Conservation (phyloP, 2,797 vertebrate genomes). For the Catharus ustulatus region DNA sequence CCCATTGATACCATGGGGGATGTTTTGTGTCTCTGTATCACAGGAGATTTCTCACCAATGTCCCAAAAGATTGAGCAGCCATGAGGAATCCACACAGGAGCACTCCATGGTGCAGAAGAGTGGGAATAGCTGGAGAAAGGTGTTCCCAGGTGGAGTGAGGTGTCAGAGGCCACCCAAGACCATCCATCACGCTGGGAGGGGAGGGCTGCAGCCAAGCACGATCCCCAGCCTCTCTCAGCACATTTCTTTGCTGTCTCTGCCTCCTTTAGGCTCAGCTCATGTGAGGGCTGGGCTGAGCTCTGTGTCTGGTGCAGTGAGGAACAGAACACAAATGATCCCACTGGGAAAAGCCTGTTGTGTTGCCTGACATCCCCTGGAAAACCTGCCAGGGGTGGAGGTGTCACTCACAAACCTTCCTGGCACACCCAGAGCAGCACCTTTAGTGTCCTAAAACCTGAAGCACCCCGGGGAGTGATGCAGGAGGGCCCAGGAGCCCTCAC, state of each 20-base stretch:
- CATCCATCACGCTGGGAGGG: neutral
- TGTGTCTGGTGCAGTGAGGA: neutral
- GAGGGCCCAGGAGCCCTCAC: neutral
- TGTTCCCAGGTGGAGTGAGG: neutral
- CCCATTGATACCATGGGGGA: fast-evolving
- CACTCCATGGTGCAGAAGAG: neutral
- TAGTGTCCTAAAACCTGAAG: neutral
- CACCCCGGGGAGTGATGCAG: neutral
- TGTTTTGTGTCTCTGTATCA: neutral
- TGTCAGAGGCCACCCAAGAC: neutral
- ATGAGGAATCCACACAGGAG: neutral
- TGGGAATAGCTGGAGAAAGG: neutral
- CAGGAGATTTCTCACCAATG: neutral
- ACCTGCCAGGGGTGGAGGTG: neutral
- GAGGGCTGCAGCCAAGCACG: neutral
- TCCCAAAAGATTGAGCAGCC: neutral
- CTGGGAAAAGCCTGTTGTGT: neutral
- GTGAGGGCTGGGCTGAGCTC: neutral
- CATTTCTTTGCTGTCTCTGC: neutral
- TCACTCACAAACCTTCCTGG: neutral
- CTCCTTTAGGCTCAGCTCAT: neutral
- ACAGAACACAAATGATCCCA: neutral
- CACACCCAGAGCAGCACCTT: neutral
- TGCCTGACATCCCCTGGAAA: neutral
- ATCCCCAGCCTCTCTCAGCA: neutral